A percentile compares a stretch with the other conserved stretches of the same genome.
Evolutionary conservation across 1,140 invertebrate genomes (phyloP).

Genomic region (Drosophila sproati): DNA sequence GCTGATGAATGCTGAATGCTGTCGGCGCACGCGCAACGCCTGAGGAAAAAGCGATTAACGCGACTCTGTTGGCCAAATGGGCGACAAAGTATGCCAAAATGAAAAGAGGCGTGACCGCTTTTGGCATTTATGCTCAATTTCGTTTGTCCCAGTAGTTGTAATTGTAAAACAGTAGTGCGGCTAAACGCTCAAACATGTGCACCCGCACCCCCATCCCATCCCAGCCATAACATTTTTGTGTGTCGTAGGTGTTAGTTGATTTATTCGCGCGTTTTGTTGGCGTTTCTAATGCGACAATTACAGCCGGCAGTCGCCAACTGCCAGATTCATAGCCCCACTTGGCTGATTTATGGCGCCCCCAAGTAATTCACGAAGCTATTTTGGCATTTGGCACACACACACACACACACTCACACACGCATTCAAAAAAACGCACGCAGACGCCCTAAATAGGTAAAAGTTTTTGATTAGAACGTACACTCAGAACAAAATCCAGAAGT

Average conservation of each 20-base stretch:
- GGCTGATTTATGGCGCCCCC: constrained; percentile 72
- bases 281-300: constrained; percentile 82
- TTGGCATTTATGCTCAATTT: constrained; percentile 71
- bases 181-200: constrained; percentile 16
- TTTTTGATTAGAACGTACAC: constrained; percentile 57
- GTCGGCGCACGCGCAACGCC: constrained; percentile 63
- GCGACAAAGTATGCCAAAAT: constrained; percentile 79
- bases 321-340: constrained; percentile 73
- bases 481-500: background rate
- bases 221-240: background rate
- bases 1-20: background rate
- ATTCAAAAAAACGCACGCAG: constrained; percentile 10
- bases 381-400: constrained; percentile 73
- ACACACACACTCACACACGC: constrained; percentile 39
- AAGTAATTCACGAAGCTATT: constrained; percentile 71
- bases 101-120: constrained; percentile 72
- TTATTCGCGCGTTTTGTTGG: constrained; percentile 73
- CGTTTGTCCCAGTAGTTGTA: constrained; percentile 48
- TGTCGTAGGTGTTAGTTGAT: constrained; percentile 65
- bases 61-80: constrained; percentile 63
- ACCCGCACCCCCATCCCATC: background rate
- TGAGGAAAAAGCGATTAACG: constrained; percentile 54
- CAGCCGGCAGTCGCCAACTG: constrained; percentile 49
- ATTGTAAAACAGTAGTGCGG: constrained; percentile 47
- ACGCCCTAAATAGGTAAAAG: constrained; percentile 50